These are phyloP conservation scores for Plumapathes pennacea DNA, from an alignment of 92 coral and sea anemone species.

Conservation along the genomic window DNA sequence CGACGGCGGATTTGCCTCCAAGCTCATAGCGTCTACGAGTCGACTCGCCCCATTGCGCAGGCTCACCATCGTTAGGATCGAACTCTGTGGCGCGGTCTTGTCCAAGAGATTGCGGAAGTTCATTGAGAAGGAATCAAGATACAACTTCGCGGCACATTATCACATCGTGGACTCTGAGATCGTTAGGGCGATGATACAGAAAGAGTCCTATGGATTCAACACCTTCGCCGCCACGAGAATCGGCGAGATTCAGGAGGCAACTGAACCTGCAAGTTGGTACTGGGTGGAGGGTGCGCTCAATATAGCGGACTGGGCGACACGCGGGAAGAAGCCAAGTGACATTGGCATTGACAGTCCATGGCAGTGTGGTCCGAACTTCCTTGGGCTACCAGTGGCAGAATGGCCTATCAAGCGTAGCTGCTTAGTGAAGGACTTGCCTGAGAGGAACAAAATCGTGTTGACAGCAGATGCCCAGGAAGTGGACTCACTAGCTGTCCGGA, in stretches of 20 bases:
- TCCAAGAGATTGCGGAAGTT: conserved; percentile 40
- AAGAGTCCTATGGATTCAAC: conserved; percentile 63
- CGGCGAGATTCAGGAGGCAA: conserved; percentile 57
- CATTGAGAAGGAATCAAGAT: conserved; percentile 39
- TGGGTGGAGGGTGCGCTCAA: conserved; percentile 61
- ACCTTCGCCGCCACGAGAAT: conserved; percentile 59
- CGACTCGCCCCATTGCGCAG: conserved; percentile 55
- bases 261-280: conserved; percentile 47
- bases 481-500: conserved; percentile 12
- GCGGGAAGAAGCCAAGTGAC: conserved; percentile 55
- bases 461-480: neutral
- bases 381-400: conserved; percentile 28
- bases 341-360: conserved; percentile 39
- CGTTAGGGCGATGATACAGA: conserved; percentile 58
- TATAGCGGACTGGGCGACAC: conserved; percentile 60
- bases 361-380: conserved; percentile 65
- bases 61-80: conserved; percentile 48
- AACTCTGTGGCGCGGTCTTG: conserved; percentile 54
- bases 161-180: conserved; percentile 62
- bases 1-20: conserved; percentile 9
- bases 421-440: conserved; percentile 8
- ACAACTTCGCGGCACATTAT: conserved; percentile 23
- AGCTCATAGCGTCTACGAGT: conserved; percentile 42
- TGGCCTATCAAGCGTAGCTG: no score
- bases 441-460: conserved; percentile 7